phyloP scores from a whole-genome alignment of 2,113 vertebrate genomes.

The Poeciliopsis retropinna region DNA sequence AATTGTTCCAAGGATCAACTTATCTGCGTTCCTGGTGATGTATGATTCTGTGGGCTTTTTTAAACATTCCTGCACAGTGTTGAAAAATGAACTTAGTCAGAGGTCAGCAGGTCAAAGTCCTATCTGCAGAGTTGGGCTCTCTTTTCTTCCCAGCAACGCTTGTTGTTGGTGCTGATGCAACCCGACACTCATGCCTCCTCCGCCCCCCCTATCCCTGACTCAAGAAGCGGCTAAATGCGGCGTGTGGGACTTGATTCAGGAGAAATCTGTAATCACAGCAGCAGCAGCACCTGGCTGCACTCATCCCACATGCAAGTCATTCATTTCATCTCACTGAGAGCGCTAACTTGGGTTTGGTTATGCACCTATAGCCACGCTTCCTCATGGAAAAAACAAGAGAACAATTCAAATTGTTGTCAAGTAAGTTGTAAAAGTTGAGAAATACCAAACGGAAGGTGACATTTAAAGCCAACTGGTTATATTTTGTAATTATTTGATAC shows the following conservation, averaged over 20 bases:
- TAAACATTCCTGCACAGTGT: conserved; percentile 32
- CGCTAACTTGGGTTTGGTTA: too few relatives aligned
- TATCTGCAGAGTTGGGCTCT: conserved; percentile 19
- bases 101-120: conserved; percentile 31
- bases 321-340: too few relatives aligned
- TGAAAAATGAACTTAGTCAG: conserved; percentile 36
- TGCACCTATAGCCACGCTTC: not conserved
- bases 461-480: not conserved
- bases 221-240: conserved; percentile 41
- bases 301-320: not conserved
- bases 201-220: conserved; percentile 15
- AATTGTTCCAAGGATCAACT: conserved; percentile 71
- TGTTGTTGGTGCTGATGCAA: conserved; percentile 40
- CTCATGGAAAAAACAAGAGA: too few relatives aligned
- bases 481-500: not conserved
- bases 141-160: conserved; percentile 25
- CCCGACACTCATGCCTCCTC: conserved; percentile 31
- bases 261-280: conserved; percentile 17
- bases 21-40: conserved; percentile 55
- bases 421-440: too few relatives aligned
- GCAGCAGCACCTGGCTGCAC: not conserved
- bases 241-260: conserved; percentile 13
- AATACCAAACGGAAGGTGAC: too few relatives aligned
- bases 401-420: too few relatives aligned
- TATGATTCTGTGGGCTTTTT: conserved; percentile 36